Evolutionary conservation across 2,113 vertebrate species (phyloP), one percentile per base, ranked within the genome.

Genomic region (Macquaria australasica): DNA sequence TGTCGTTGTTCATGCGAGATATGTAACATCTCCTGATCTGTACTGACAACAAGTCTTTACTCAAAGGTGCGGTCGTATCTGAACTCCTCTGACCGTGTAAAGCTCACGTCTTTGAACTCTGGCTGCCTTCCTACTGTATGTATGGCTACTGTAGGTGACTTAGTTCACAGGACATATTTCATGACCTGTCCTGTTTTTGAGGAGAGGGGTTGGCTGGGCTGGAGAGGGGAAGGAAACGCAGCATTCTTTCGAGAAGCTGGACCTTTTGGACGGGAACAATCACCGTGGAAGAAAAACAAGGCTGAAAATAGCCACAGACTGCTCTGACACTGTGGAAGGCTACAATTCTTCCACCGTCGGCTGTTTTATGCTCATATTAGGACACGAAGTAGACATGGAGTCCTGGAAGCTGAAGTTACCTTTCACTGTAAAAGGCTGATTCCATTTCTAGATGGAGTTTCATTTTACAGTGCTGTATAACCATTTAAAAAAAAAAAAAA

Each of bases 201-300:
- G 85, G 85, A 87, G 37, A 37, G 16, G 73, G 69, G 25, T 31
- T 31, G 71, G 77, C 60, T 23, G 51, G 53, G 64, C 80, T 64
- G 73, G 81, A 90, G 69, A 87, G 77, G 89, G 93, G 92, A 93
- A 95, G 95, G 93, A 95, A 94, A 91, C 72, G 12, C 71, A 37
- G 45, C 94, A 95, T 95, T 95, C 92, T 93, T 93, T 93, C 73
- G 66, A 93, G 82, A 85, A 93, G 91, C 89, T 81, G 77, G 81
- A 73, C 73, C 68, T 89, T 92, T 93, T 84, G 79, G 82, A 88
- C 31, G 88, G 86, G 91, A 94, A 95, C 92, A 94, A 95, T 95
- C 66, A 71, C 66, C 11, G 64, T 84, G 84, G 82, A 93, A 88
- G 86, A 89, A 94, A 94, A 94, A 92, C 89, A 92, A 92, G 37